A percentile compares a stretch with the other conserved stretches of the same genome.
These are phyloP conservation scores for Corythoichthys intestinalis DNA, from an alignment of 2,113 vertebrate species.

Conservation along the genomic window DNA sequence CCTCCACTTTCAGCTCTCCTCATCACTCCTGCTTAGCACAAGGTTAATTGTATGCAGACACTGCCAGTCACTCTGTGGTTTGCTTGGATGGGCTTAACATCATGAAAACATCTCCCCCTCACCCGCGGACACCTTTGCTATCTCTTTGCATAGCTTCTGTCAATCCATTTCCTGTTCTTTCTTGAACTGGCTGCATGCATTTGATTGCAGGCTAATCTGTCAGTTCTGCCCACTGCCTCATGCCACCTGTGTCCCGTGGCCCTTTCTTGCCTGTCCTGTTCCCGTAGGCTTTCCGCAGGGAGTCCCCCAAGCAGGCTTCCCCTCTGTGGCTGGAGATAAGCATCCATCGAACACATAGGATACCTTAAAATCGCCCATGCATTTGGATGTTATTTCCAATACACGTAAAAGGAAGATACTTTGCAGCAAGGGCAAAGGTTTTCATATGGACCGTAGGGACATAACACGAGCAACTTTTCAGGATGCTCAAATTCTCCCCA, in stretches of 20 bases:
- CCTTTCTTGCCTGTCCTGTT: slow-evolving; percentile 46
- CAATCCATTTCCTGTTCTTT: slow-evolving; percentile 2
- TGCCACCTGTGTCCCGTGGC: slow-evolving; percentile 65
- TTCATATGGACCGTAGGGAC: too few relatives aligned
- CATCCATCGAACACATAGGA: slow-evolving; percentile 37
- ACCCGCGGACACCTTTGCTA: slow-evolving; percentile 23
- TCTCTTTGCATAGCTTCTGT: slow-evolving; percentile 8
- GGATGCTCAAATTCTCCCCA: too few relatives aligned
- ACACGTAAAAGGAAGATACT: too few relatives aligned
- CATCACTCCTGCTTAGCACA: slow-evolving; percentile 48
- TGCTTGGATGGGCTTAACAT: slow-evolving; percentile 54
- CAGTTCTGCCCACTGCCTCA: slow-evolving; percentile 14
- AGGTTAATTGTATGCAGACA: slow-evolving; percentile 65
- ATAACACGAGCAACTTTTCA: too few relatives aligned
- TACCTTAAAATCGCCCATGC: too few relatives aligned
- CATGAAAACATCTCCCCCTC: slow-evolving; percentile 54
- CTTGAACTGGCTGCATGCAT: slow-evolving; percentile 3
- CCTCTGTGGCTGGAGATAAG: slow-evolving; percentile 61
- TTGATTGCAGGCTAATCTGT: slow-evolving; percentile 33
- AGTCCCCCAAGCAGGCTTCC: slow-evolving; percentile 49
- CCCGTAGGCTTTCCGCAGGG: slow-evolving; percentile 48
- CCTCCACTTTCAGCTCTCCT: slow-evolving; percentile 44
- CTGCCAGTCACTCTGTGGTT: slow-evolving; percentile 47
- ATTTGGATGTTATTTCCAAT: too few relatives aligned
- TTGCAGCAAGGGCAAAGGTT: too few relatives aligned